Base-by-base conservation (phyloP, 2,113 vertebrate genomes). In the Bos javanicus region DNA sequence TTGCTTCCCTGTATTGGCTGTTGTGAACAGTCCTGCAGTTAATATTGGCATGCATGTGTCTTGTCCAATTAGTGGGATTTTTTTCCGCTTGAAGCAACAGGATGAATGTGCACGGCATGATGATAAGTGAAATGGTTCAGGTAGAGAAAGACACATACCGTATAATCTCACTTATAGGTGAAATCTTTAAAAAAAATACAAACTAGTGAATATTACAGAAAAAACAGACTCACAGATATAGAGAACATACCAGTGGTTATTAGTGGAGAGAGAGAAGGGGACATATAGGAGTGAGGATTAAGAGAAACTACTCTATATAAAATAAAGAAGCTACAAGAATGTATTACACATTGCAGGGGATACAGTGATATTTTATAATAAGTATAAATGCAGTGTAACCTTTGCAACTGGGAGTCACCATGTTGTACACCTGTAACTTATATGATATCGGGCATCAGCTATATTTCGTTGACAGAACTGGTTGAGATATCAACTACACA, bases 11-110 rank as follows among this genome's bases (percentile, higher is more conserved):
- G 39, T 43, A 11, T 43, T 76, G 39, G 23, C 71, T 43, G 39
- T 1, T 43, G 39, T 43, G 1, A 14, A 3, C 16, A 14, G 1
- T 43, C 3, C 12, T 43, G 11, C 23, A 14, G 6, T 26, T 39
- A 15, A 43, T 25, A 7, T 26, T 0, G 39, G 36, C 6, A 0
- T 13, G 23, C 36, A 7, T 7, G 3, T 76, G 39, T 76, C 36
- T 43, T 43, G 15, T 43, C 23, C 0, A 15, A 15, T 43, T 14
- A 7, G 39, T 43, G 71, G 60, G 30, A 16, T 7, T 26, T 26
- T 43, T 74, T 74, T 13, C 39, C 39, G 26, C 13, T 4, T 43
- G 71, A 25, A 26, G 39, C 1, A 43, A 26, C 0, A 7, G 36
- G 39, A 15, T 76, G 1, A 43, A 15, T 43, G 23, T 25, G 6